These are phyloP conservation scores for Ammodytes dubius DNA, from an alignment of 2,113 vertebrate genomes.

Conservation along the genomic window DNA sequence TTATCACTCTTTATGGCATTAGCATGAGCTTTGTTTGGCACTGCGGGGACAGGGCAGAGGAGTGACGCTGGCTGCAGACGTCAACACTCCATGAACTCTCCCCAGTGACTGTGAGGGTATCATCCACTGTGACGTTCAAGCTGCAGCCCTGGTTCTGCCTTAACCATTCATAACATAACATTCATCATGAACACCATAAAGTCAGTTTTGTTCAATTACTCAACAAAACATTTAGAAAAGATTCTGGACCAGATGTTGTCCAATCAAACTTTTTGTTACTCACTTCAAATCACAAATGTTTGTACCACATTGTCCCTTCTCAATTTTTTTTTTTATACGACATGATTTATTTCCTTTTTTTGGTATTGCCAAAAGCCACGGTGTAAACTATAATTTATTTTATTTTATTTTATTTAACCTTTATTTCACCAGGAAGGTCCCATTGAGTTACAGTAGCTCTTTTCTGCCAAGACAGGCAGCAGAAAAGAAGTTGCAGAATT, in stretches of 20 bases:
- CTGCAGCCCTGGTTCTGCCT: conserved; percentile 29
- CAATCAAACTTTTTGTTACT: background rate
- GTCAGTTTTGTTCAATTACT: background rate
- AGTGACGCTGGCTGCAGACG: conserved; percentile 17
- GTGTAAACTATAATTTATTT: no score
- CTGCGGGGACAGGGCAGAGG: conserved; percentile 12
- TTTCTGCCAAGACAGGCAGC: no score
- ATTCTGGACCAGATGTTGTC: no score
- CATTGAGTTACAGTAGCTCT: no score
- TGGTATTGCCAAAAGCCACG: background rate
- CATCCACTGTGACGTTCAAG: conserved; percentile 15
- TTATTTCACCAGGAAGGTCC: no score
- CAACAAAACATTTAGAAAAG: no score
- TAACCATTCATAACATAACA: background rate
- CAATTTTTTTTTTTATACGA: background rate
- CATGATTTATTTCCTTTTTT: no score
- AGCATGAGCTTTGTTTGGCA: conserved; percentile 11
- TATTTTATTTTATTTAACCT: no score
- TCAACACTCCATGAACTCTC: conserved; percentile 43
- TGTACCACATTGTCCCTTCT: background rate
- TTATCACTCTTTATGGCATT: conserved; percentile 37
- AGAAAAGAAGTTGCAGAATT: no score
- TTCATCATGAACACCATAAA: background rate
- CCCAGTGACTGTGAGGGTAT: conserved; percentile 22
- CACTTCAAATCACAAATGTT: background rate